Percentiles rank a stretch among this genome's conserved stretches.
Conservation (phyloP, 2,797 vertebrate species). For the Todus mexicanus region DNA sequence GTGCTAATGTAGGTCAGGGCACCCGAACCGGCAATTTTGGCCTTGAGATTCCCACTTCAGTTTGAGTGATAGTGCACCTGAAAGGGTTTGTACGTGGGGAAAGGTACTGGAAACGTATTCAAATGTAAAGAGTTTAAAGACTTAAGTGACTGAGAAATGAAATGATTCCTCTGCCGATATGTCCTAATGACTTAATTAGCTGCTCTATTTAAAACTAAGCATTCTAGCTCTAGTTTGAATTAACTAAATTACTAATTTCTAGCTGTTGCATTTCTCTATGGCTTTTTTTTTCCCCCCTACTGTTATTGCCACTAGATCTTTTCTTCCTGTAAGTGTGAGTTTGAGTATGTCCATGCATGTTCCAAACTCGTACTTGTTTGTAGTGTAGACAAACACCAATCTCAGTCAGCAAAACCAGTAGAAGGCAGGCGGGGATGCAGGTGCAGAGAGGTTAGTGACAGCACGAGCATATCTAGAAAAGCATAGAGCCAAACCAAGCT, state of each 20-base stretch:
- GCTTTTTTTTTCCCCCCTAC: background rate
- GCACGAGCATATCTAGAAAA: background rate
- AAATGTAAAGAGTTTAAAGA: background rate
- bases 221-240: background rate
- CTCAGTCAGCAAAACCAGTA: background rate
- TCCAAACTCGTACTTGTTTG: background rate
- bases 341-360: background rate
- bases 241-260: background rate
- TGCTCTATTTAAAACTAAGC: background rate
- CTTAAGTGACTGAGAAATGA: background rate
- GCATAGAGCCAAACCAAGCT: background rate
- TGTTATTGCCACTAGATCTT: background rate
- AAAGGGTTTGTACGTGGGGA: background rate
- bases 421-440: background rate
- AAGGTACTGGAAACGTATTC: background rate
- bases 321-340: background rate
- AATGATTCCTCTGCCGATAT: background rate
- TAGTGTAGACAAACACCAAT: background rate
- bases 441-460: background rate
- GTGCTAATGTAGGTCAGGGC: background rate
- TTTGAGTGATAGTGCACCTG: background rate
- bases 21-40: background rate
- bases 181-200: background rate
- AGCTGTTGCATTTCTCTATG: background rate
- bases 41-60: background rate